A percentile compares a stretch with the other conserved stretches of the same genome.
Conservation (phyloP, 2,888 invertebrate species). For the Chalcis sispes region DNA sequence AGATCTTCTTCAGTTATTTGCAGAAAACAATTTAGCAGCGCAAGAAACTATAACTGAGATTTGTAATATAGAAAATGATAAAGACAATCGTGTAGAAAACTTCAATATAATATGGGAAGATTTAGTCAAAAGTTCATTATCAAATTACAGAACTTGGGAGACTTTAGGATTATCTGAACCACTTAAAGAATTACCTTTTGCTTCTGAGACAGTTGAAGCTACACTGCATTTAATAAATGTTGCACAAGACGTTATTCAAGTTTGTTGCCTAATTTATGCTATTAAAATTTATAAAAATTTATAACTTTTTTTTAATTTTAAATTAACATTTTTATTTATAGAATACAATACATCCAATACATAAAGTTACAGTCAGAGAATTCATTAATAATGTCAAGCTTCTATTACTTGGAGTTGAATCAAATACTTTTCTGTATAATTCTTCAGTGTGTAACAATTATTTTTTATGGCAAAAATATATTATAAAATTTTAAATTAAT, state of each 20-base stretch:
- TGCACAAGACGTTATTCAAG: constrained; percentile 60
- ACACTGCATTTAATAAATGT: constrained; percentile 68
- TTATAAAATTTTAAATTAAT: constrained; percentile 19
- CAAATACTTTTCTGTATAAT: constrained; percentile 66
- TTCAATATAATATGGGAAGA: constrained; percentile 61
- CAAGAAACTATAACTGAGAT: constrained; percentile 30
- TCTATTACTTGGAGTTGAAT: constrained; percentile 71
- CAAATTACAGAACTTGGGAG: constrained; percentile 70
- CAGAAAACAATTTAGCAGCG: background rate
- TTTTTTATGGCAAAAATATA: constrained; percentile 20
- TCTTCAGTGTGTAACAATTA: constrained; percentile 58
- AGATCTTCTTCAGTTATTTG: constrained; percentile 35
- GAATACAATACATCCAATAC: constrained; percentile 55
- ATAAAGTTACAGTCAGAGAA: constrained; percentile 62
- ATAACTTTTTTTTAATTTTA: background rate
- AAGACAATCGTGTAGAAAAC: constrained; percentile 16
- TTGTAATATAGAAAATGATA: constrained; percentile 42
- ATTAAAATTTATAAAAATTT: background rate
- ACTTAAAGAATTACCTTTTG: constrained; percentile 64
- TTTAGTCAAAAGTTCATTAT: constrained; percentile 50
- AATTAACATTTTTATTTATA: constrained; percentile 30
- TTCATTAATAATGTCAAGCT: constrained; percentile 69
- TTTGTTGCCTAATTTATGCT: constrained; percentile 24
- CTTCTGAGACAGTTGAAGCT: constrained; percentile 66
- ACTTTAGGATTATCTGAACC: constrained; percentile 65